These are phyloP conservation scores for Solenodon paradoxus DNA, from an alignment of 2,113 vertebrate species.

Conservation along the genomic window DNA sequence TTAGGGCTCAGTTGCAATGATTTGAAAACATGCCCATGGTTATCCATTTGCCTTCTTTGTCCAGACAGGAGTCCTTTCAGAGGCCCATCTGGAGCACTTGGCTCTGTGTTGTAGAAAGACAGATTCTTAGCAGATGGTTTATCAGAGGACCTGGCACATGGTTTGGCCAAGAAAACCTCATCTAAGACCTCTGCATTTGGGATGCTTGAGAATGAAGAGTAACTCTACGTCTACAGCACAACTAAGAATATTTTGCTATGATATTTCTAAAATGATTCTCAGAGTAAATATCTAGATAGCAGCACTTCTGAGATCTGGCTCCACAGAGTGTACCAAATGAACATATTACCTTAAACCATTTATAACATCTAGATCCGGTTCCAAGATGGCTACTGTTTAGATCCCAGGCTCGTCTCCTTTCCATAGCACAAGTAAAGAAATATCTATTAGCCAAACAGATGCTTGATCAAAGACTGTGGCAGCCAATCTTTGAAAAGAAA, in stretches of 20 bases:
- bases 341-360: neutral
- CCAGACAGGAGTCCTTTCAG: constrained; percentile 53
- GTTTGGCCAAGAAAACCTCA: constrained; percentile 53
- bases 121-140: constrained; percentile 78
- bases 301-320: constrained; percentile 18
- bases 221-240: constrained; percentile 38
- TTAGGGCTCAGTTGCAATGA: neutral
- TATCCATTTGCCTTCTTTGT: constrained; percentile 44
- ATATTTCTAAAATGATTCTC: constrained; percentile 46
- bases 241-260: constrained; percentile 69
- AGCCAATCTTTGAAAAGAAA: too few relatives aligned
- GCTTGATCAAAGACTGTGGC: too few relatives aligned
- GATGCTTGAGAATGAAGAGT: constrained; percentile 45
- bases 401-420: too few relatives aligned
- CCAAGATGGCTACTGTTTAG: too few relatives aligned
- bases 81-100: constrained; percentile 72
- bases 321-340: neutral
- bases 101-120: constrained; percentile 52
- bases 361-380: too few relatives aligned
- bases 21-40: constrained; percentile 48
- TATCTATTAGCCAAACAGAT: too few relatives aligned
- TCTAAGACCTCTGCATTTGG: constrained; percentile 67
- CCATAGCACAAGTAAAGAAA: too few relatives aligned
- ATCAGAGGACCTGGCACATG: constrained; percentile 71
- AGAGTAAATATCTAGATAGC: constrained; percentile 59